These are phyloP conservation scores for Lasioglossum figueresi DNA, from an alignment of 2,888 invertebrate genomes.

Conservation along the genomic window DNA sequence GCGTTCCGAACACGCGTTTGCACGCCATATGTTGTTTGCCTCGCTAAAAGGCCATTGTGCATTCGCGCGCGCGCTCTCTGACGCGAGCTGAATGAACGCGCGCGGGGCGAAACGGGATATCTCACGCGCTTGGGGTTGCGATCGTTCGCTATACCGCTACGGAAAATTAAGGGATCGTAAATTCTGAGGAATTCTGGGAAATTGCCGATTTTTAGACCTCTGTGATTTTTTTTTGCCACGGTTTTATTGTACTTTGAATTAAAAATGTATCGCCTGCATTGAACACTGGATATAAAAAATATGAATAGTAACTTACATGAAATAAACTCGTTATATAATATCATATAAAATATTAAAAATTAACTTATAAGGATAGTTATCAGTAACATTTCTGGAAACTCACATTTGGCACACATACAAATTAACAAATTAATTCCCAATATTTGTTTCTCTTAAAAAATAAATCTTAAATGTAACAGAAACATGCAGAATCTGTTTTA, in stretches of 20 bases:
- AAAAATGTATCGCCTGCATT: neutral
- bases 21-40: conserved; percentile 77
- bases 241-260: neutral
- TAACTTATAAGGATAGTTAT: neutral
- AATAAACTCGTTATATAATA: neutral
- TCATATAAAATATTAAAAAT: neutral
- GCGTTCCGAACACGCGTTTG: conserved; percentile 64
- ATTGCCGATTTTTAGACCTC: neutral
- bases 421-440: neutral
- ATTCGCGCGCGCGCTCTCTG: conserved; percentile 54
- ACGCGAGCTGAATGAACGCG: conserved; percentile 64
- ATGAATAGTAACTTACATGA: neutral
- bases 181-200: neutral
- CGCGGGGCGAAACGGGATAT: conserved; percentile 29
- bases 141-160: neutral
- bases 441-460: no score
- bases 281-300: neutral
- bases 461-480: neutral
- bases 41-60: conserved; percentile 73
- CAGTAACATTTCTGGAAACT: neutral
- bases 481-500: neutral
- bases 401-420: neutral
- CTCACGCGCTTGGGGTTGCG: neutral
- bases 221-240: neutral
- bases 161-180: neutral